Conservation (phyloP, 2,113 vertebrate genomes). For the Meles meles region DNA sequence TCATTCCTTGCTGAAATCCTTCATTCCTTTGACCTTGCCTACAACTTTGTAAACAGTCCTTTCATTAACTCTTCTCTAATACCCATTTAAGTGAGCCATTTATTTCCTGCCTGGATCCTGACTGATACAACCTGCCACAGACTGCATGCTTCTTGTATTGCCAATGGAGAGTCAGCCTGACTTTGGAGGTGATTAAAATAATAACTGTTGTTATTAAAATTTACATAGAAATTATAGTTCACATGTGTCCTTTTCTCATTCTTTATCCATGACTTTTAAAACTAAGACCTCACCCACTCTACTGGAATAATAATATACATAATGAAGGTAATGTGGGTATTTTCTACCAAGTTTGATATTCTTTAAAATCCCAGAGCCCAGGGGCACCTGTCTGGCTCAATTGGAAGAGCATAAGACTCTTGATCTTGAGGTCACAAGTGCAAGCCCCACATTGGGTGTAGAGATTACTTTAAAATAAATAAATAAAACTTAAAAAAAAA, state of each 20-base stretch:
- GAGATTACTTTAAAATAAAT: background rate
- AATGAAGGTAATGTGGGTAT: background rate
- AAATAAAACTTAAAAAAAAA: background rate
- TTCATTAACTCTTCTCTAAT: background rate
- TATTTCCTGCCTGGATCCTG: background rate
- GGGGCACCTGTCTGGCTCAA: no score
- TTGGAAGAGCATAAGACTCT: background rate
- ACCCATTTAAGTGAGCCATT: conserved; percentile 4
- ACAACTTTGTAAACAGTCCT: conserved; percentile 6
- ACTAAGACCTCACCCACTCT: background rate
- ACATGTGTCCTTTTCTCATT: background rate
- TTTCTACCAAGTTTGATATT: background rate
- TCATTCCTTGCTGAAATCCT: background rate
- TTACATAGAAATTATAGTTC: conserved; percentile 5
- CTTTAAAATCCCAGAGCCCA: background rate
- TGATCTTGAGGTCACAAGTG: background rate
- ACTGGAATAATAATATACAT: background rate
- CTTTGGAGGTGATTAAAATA: background rate
- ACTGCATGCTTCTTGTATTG: background rate
- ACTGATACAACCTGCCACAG: background rate
- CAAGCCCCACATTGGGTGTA: background rate
- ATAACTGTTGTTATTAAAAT: background rate
- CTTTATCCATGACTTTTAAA: background rate
- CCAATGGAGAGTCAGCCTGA: background rate
- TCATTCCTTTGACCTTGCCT: background rate